Evolutionary conservation across 2,888 invertebrate genomes (phyloP).

Genomic region (Archips xylosteana): DNA sequence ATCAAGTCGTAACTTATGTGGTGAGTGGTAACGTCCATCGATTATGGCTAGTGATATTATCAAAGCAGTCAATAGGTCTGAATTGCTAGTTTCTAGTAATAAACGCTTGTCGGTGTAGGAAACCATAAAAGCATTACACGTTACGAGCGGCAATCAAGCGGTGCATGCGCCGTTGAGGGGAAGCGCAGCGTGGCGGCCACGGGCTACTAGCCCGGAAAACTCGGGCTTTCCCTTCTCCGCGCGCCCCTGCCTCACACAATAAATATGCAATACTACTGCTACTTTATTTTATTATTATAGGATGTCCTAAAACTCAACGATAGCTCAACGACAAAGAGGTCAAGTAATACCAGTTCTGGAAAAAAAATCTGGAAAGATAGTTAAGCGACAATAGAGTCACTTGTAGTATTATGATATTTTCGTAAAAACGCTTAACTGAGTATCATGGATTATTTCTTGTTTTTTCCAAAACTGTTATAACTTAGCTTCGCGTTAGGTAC

Average conservation of each 20-base stretch:
- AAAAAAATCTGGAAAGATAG: too few relatives aligned
- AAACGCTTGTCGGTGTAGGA: slow-evolving; percentile 29
- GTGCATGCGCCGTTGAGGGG: slow-evolving; percentile 66
- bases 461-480: too few relatives aligned
- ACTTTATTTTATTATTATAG: background rate
- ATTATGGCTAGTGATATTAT: slow-evolving; percentile 21
- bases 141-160: slow-evolving; percentile 61
- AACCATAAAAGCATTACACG: slow-evolving; percentile 44
- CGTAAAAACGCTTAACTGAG: too few relatives aligned
- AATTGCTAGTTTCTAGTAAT: slow-evolving; percentile 32
- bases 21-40: slow-evolving; percentile 16
- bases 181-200: slow-evolving; percentile 70
- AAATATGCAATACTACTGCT: background rate
- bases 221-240: slow-evolving; percentile 69
- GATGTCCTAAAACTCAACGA: too few relatives aligned
- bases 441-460: too few relatives aligned
- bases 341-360: too few relatives aligned
- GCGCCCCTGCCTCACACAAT: slow-evolving; percentile 26
- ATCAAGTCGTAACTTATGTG: background rate
- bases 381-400: too few relatives aligned
- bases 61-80: slow-evolving; percentile 20
- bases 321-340: too few relatives aligned
- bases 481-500: too few relatives aligned
- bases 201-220: slow-evolving; percentile 75
- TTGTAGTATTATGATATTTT: too few relatives aligned